These are phyloP conservation scores for Tiliacea aurago DNA, from an alignment of 2,888 invertebrate species.

Conservation along the genomic window DNA sequence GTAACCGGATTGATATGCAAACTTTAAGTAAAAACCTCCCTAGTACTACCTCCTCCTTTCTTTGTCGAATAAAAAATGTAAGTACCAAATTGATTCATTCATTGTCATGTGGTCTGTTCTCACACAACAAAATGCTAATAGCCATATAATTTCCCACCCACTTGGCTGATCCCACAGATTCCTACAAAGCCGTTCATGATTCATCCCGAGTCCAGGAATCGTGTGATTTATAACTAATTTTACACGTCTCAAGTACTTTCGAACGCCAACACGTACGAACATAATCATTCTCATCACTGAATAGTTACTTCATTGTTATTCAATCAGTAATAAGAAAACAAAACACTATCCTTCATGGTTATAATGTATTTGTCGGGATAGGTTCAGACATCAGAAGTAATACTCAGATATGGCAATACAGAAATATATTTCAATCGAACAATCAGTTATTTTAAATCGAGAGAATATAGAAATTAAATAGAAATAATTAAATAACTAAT, in stretches of 20 bases:
- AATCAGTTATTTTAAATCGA: too few relatives aligned
- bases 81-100: slow-evolving; percentile 27
- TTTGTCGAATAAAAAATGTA: neutral
- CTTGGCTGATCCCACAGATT: slow-evolving; percentile 57
- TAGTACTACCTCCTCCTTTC: neutral
- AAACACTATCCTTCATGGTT: slow-evolving; percentile 34
- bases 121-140: slow-evolving; percentile 61
- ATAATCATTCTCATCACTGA: slow-evolving; percentile 51
- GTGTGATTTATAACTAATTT: slow-evolving; percentile 62
- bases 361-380: too few relatives aligned
- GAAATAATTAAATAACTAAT: too few relatives aligned
- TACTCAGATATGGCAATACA: too few relatives aligned
- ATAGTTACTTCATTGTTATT: slow-evolving; percentile 53
- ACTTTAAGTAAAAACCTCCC: neutral
- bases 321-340: slow-evolving; percentile 54
- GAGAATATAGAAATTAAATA: too few relatives aligned
- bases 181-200: slow-evolving; percentile 59
- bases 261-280: slow-evolving; percentile 53
- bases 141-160: slow-evolving; percentile 60
- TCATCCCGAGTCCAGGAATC: slow-evolving; percentile 66
- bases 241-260: slow-evolving; percentile 52
- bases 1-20: neutral
- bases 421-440: too few relatives aligned
- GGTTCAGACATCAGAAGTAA: too few relatives aligned
- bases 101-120: slow-evolving; percentile 59